phyloP scores from a whole-genome alignment of 2,888 invertebrate species.

The Lepas anatifera region DNA sequence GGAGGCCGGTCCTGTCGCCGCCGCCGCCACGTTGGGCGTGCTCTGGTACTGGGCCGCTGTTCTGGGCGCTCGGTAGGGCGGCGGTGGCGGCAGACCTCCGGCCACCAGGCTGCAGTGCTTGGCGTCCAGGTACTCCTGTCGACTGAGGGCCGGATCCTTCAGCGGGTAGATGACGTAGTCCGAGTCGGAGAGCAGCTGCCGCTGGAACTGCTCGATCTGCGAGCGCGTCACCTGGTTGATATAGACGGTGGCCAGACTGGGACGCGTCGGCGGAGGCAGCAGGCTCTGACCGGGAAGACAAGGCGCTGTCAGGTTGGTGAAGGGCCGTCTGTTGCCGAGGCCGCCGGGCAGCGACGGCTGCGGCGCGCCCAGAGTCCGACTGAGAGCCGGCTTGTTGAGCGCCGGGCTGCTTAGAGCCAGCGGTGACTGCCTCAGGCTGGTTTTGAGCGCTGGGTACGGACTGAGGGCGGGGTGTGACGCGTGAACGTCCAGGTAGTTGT shows the following conservation, averaged over 20 bases:
- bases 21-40: constrained; percentile 53
- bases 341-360: constrained; percentile 37
- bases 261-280: constrained; percentile 47
- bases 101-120: constrained; percentile 43
- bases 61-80: constrained; percentile 44
- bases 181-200: constrained; percentile 78
- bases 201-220: constrained; percentile 58
- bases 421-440: too few relatives aligned
- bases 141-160: constrained; percentile 77
- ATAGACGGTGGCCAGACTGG: constrained; percentile 57
- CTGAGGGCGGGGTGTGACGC: constrained; percentile 34
- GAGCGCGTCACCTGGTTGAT: constrained; percentile 49
- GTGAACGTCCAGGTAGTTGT: constrained; percentile 50
- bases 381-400: too few relatives aligned
- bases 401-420: too few relatives aligned
- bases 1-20: constrained; percentile 20
- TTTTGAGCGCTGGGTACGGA: too few relatives aligned
- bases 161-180: constrained; percentile 84
- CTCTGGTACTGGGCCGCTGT: constrained; percentile 66
- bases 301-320: too few relatives aligned
- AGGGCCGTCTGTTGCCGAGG: too few relatives aligned
- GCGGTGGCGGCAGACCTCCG: constrained; percentile 40
- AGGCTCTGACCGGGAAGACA: too few relatives aligned
- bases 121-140: constrained; percentile 81
- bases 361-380: constrained; percentile 40